phyloP scores from a whole-genome alignment of 1,140 invertebrate genomes.

The Acromyrmex heyeri region DNA sequence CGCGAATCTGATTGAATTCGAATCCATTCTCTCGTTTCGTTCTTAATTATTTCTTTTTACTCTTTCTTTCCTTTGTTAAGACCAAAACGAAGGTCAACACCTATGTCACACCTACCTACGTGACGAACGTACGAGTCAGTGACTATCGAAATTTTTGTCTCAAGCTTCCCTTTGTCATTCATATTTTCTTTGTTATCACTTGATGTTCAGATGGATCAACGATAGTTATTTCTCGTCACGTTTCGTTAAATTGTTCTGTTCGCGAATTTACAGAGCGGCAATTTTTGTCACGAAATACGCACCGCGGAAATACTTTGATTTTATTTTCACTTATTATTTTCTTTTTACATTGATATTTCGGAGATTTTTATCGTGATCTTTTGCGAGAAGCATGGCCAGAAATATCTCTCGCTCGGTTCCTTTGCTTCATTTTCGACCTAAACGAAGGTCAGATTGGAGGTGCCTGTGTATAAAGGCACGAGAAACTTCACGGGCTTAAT shows the following conservation, averaged over 20 bases:
- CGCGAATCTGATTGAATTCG: slow-evolving; percentile 31
- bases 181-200: not conserved
- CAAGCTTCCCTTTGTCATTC: not conserved
- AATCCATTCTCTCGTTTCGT: slow-evolving; percentile 11
- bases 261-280: not conserved
- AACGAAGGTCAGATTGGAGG: slow-evolving; percentile 44
- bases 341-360: not conserved
- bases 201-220: not conserved
- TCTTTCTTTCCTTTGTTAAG: not conserved
- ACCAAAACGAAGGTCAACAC: slow-evolving; percentile 46
- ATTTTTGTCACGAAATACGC: not conserved
- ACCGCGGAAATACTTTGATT: not conserved
- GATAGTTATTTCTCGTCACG: not conserved
- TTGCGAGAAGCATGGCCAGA: not conserved
- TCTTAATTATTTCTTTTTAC: slow-evolving; percentile 26
- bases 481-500: not conserved
- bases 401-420: not conserved
- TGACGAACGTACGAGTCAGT: not conserved
- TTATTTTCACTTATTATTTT: not conserved
- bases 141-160: slow-evolving; percentile 7
- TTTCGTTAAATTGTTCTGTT: not conserved
- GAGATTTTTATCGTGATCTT: not conserved
- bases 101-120: slow-evolving; percentile 15
- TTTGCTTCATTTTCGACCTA: slow-evolving; percentile 34
- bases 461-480: slow-evolving; percentile 21